phyloP scores from a whole-genome alignment of 2,888 invertebrate genomes.

The Mythimna albipuncta region DNA sequence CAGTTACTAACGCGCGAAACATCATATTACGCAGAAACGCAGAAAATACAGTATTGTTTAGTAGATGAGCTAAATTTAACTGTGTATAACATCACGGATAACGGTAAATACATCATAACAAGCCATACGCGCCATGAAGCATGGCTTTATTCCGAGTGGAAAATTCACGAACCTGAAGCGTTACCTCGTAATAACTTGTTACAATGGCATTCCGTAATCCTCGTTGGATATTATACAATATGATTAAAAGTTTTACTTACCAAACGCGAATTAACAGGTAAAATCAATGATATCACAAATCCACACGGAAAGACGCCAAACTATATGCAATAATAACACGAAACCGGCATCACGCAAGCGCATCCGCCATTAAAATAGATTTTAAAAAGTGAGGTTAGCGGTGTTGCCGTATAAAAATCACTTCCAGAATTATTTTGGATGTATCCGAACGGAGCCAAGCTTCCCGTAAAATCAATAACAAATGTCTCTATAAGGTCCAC shows the following conservation, averaged over 20 bases:
- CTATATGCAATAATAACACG: constrained; percentile 86
- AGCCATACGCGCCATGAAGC: constrained; percentile 83
- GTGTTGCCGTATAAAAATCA: constrained; percentile 70
- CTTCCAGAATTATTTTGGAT: constrained; percentile 5
- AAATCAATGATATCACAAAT: constrained; percentile 77
- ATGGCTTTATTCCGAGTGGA: constrained; percentile 83
- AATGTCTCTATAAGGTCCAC: background rate
- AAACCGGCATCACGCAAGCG: constrained; percentile 91
- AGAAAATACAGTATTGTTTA: constrained; percentile 54
- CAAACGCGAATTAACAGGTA: constrained; percentile 69
- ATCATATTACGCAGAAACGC: constrained; percentile 62
- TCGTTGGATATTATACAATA: constrained; percentile 16
- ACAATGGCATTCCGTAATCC: constrained; percentile 41
- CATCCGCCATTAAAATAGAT: constrained; percentile 85
- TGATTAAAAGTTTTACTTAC: constrained; percentile 70
- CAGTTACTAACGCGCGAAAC: constrained; percentile 75
- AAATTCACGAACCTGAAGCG: constrained; percentile 79
- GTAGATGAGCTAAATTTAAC: constrained; percentile 63
- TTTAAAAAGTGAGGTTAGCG: constrained; percentile 76
- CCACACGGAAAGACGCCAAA: constrained; percentile 84
- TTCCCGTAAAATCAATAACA: constrained; percentile 50
- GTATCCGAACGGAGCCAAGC: constrained; percentile 43
- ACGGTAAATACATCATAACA: constrained; percentile 78
- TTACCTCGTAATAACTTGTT: constrained; percentile 61
- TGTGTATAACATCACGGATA: constrained; percentile 66